phyloP scores from a whole-genome alignment of 2,113 vertebrate genomes.

The Gopherus flavomarginatus region DNA sequence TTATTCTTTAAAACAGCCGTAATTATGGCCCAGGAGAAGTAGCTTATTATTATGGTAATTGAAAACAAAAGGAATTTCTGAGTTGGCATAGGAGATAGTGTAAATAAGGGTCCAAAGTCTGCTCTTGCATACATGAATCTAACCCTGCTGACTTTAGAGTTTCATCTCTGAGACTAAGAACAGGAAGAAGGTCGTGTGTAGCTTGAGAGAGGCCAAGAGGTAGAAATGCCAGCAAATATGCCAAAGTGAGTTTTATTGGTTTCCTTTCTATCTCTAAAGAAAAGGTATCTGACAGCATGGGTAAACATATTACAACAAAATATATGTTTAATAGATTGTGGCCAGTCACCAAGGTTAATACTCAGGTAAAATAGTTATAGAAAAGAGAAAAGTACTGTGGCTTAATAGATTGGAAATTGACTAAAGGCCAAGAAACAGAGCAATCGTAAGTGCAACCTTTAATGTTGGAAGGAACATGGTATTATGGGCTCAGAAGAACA shows the following conservation, averaged over 20 bases:
- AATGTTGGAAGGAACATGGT: neutral
- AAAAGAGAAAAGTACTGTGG: conserved; percentile 26
- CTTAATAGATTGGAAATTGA: conserved; percentile 57
- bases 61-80: neutral
- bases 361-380: conserved; percentile 40
- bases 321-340: conserved; percentile 1
- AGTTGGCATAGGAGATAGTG: neutral
- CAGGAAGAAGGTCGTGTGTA: neutral
- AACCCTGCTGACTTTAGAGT: neutral
- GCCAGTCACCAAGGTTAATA: conserved; percentile 47
- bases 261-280: neutral
- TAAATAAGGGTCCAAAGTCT: neutral
- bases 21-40: neutral
- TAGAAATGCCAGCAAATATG: neutral
- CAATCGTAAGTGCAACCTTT: neutral
- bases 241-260: neutral
- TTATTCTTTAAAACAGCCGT: neutral
- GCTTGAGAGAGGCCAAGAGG: neutral
- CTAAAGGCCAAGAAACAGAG: neutral
- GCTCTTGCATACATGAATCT: neutral
- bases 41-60: neutral
- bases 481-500: neutral
- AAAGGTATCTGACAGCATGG: neutral
- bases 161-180: neutral
- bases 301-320: neutral